Base-by-base conservation (phyloP, 2,113 vertebrate genomes). In the Puma concolor region DNA sequence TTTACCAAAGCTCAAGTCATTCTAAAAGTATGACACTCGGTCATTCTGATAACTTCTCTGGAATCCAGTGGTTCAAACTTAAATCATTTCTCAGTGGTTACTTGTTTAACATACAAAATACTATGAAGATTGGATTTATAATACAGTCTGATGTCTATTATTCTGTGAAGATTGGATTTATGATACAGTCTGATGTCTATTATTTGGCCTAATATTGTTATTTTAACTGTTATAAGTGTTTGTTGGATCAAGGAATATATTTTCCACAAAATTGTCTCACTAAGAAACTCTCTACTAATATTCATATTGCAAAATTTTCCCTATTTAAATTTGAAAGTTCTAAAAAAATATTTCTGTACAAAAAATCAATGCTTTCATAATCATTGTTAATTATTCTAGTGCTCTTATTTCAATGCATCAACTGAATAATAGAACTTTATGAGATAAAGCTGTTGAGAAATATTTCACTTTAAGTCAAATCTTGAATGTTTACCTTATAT, bases 211-310 rank as follows among this genome's bases (percentile, higher is more conserved):
- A 33, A 8, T 89, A 48, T 21, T 67, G 6, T 71, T 95, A 80
- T 90, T 95, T 83, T 83, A 81, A 86, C 11, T 66, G 44, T 86
- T 74, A 25, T 52, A 83, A 92, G 13, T 7, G 89, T 48, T 77
- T 88, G 11, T 72, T 93, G 63, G 33, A 67, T 90, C n/a, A 86
- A 92, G 71, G 57, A 71, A 52, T 67, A 36, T 60, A 66, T 86
- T 89, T 94, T 97, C 77, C 14, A 19, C 79, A 44, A 93, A 95
- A 76, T 36, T 86, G 71, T 85, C 44, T 95, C 57, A 76, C 25
- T 93, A 93, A 91, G 48, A 3, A 95, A 74, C 4, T 44, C 31
- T 44, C n/a, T 93, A 54, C 54, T 41, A 77, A 77, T 71, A 91
- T 77, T 93, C 36, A 91, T 57, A 33, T 25, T 88, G 31, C 1